Percentiles rank a stretch among this genome's conserved stretches.
These are phyloP conservation scores for Dorcus hopei DNA, from an alignment of 2,888 invertebrate genomes.

Conservation along the genomic window DNA sequence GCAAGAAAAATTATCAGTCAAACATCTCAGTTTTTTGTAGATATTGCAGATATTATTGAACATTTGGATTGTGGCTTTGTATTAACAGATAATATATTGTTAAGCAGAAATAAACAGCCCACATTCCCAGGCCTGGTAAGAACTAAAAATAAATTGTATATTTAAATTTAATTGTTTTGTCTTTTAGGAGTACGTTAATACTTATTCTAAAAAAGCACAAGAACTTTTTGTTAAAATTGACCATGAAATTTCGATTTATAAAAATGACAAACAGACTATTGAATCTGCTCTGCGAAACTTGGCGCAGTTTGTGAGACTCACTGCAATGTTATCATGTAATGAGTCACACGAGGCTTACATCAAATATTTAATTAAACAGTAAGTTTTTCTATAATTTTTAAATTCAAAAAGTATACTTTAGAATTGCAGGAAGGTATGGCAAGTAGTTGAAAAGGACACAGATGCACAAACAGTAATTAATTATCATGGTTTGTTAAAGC, in stretches of 20 bases:
- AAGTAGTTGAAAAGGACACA: constrained; percentile 13
- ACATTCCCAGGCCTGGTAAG: no score
- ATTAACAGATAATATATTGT: no score
- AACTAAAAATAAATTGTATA: no score
- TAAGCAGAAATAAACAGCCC: no score
- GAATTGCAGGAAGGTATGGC: constrained; percentile 18
- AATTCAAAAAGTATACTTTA: neutral
- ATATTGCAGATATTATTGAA: constrained; percentile 39
- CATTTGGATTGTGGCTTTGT: constrained; percentile 17
- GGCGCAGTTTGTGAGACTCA: constrained; percentile 39
- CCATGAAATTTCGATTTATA: constrained; percentile 14
- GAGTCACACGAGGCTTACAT: constrained; percentile 41
- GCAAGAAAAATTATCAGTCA: constrained; percentile 40
- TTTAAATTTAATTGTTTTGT: no score
- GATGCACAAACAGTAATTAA: constrained; percentile 13
- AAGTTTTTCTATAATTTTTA: constrained; percentile 1
- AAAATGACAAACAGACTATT: constrained; percentile 34
- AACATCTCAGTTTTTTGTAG: constrained; percentile 40
- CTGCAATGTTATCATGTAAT: constrained; percentile 40
- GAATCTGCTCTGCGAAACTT: constrained; percentile 37
- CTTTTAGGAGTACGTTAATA: constrained; percentile 27
- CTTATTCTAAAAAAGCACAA: constrained; percentile 23
- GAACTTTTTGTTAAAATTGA: constrained; percentile 30
- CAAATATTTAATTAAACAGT: constrained; percentile 38
- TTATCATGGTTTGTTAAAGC: constrained; percentile 18